A percentile compares a stretch with the other conserved stretches of the same genome.
Evolutionary conservation across 23 tunicate species (phyloP).

Genomic region (Halocynthia roretzi): DNA sequence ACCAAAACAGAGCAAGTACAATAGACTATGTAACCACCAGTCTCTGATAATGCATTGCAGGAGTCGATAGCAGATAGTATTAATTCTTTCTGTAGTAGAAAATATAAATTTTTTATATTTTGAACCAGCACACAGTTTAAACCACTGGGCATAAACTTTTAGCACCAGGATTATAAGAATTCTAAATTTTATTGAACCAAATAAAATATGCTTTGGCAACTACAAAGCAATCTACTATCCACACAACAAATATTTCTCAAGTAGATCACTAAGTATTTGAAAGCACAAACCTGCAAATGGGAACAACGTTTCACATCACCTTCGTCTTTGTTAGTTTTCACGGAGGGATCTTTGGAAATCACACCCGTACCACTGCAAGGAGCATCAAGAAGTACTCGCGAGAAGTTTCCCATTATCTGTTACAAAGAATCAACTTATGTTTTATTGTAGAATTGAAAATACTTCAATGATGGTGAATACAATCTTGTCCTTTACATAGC

Average conservation of each 20-base stretch:
- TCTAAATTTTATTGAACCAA: neutral
- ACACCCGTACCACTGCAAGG: slow-evolving; percentile 99
- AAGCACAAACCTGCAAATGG: slow-evolving; percentile 59
- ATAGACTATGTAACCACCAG: slow-evolving; percentile 88
- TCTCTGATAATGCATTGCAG: slow-evolving; percentile 56
- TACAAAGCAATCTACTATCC: too few relatives aligned
- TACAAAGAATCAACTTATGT: neutral
- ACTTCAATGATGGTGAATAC: too few relatives aligned
- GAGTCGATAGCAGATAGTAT: slow-evolving; percentile 93
- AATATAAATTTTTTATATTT: neutral
- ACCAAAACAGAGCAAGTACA: slow-evolving; percentile 97
- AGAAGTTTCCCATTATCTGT: slow-evolving; percentile 78
- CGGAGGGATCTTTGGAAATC: slow-evolving; percentile 90
- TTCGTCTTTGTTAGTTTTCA: slow-evolving; percentile 73
- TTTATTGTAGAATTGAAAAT: neutral
- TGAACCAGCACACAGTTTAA: neutral
- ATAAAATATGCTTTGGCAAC: too few relatives aligned
- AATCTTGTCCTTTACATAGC: too few relatives aligned
- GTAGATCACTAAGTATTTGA: neutral
- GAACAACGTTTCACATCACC: slow-evolving; percentile 63
- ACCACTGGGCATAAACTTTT: neutral
- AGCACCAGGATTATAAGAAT: neutral
- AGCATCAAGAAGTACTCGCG: slow-evolving; percentile 88
- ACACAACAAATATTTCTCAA: too few relatives aligned
- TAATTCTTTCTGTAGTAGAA: slow-evolving; percentile 67